phyloP scores from a whole-genome alignment of 2,888 invertebrate genomes.

The Norana najaformis region DNA sequence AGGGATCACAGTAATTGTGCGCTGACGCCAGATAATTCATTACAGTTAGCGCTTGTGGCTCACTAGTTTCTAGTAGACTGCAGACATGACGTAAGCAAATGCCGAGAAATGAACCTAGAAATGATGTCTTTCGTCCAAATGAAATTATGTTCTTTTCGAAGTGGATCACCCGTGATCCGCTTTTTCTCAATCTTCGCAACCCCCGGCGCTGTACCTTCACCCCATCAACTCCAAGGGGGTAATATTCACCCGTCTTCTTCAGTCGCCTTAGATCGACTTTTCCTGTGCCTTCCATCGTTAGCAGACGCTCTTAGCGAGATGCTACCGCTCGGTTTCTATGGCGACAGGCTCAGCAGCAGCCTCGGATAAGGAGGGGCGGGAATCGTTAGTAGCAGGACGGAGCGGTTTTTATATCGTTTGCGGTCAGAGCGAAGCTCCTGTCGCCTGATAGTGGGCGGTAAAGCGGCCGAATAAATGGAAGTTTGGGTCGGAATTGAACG shows the following conservation, averaged over 20 bases:
- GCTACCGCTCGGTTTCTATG: not conserved
- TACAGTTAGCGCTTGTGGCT: not conserved
- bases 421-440: not conserved
- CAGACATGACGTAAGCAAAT: not conserved
- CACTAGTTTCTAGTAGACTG: not conserved
- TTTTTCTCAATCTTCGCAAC: not conserved
- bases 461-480: not conserved
- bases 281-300: not conserved
- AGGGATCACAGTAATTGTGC: not conserved
- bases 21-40: not conserved
- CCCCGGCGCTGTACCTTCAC: not conserved
- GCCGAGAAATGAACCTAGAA: not conserved
- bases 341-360: not conserved
- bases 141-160: not conserved
- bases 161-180: constrained; percentile 2
- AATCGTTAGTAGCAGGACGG: not conserved
- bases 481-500: not conserved
- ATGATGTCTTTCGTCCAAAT: not conserved
- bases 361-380: not conserved
- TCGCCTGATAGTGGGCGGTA: not conserved
- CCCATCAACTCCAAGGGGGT: not conserved
- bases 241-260: not conserved
- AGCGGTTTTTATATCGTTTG: not conserved
- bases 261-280: constrained; percentile 4
- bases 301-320: not conserved